Conservation (phyloP, 2,113 vertebrate genomes). For the Boulengerochromis microlepis region DNA sequence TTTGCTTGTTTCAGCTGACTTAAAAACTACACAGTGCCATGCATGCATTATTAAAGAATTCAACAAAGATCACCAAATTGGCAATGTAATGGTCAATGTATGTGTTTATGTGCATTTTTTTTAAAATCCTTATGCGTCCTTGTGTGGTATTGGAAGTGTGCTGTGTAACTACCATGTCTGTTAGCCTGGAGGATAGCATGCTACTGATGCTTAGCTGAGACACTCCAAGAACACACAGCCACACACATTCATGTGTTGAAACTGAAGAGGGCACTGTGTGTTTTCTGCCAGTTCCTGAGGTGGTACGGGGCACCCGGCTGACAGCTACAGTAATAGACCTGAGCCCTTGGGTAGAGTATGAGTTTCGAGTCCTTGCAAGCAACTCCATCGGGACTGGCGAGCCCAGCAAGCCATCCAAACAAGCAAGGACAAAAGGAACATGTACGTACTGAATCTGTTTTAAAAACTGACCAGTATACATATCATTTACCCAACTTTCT, state of each 20-base stretch:
- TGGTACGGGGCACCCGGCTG: constrained; percentile 83
- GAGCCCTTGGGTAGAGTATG: constrained; percentile 96
- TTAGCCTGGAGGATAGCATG: constrained; percentile 30
- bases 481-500: background rate
- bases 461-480: background rate
- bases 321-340: constrained; percentile 90
- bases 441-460: constrained; percentile 72
- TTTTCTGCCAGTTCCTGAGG: constrained; percentile 79
- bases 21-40: background rate
- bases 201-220: constrained; percentile 1
- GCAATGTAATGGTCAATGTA: background rate
- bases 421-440: constrained; percentile 88
- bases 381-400: constrained; percentile 92
- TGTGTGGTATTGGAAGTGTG: constrained; percentile 18
- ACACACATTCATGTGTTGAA: background rate
- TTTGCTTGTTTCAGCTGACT: background rate
- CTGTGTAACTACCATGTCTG: background rate
- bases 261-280: constrained; percentile 25
- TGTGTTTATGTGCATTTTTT: background rate
- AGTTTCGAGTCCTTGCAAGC: constrained; percentile 89
- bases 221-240: background rate
- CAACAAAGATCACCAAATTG: background rate
- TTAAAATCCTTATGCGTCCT: background rate
- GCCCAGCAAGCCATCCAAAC: constrained; percentile 89
- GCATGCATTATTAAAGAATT: background rate